Percentiles rank a stretch among this genome's conserved stretches.
phyloP scores from a whole-genome alignment of 2,113 vertebrate species.

The Crocuta crocuta region DNA sequence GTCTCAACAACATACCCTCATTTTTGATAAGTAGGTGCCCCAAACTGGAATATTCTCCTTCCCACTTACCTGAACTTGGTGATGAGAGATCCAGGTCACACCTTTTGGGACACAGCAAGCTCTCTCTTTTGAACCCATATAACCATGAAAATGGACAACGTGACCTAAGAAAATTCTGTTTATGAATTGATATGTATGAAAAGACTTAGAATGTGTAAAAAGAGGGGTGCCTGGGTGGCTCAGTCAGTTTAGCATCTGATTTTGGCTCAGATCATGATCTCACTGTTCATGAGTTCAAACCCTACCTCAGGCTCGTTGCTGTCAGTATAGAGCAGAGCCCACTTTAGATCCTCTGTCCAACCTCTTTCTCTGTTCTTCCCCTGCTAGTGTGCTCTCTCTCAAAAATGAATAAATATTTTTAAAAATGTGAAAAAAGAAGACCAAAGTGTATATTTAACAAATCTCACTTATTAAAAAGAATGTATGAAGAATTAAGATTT shows the following conservation, averaged over 20 bases:
- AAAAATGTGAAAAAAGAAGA: not conserved
- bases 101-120: not conserved
- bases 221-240: not conserved
- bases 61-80: not conserved
- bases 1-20: not conserved
- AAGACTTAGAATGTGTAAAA: not conserved
- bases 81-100: not conserved
- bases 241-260: too few species aligned
- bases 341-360: too few species aligned
- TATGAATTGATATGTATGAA: not conserved
- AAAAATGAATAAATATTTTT: too few species aligned
- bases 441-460: not conserved
- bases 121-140: not conserved
- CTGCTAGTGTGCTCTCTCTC: too few species aligned
- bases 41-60: not conserved
- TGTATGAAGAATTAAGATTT: not conserved
- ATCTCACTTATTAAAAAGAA: not conserved
- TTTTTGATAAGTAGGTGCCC: not conserved
- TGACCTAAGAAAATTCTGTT: not conserved
- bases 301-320: too few species aligned
- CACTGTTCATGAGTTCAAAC: too few species aligned
- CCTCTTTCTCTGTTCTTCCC: too few species aligned
- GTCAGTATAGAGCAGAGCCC: too few species aligned
- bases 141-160: not conserved
- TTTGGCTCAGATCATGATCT: too few species aligned